These are phyloP conservation scores for Tinea pellionella DNA, from an alignment of 2,888 invertebrate species.

Conservation along the genomic window DNA sequence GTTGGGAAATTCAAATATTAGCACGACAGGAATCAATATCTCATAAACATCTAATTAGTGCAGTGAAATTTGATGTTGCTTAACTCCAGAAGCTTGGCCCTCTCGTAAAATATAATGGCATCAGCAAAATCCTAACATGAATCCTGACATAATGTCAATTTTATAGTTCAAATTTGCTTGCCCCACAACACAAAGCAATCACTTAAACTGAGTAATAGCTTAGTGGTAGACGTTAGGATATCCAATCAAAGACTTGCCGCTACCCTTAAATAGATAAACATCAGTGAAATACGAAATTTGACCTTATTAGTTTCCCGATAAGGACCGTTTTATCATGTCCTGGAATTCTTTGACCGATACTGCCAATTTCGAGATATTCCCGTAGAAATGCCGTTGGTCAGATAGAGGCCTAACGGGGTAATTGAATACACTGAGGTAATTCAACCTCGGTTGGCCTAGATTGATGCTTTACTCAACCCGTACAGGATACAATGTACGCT, in stretches of 20 bases:
- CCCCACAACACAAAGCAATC: slow-evolving; percentile 42
- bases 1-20: not conserved
- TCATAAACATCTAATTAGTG: not conserved
- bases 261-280: not conserved
- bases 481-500: not conserved
- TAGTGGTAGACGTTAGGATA: slow-evolving; percentile 36
- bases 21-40: not conserved
- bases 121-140: not conserved
- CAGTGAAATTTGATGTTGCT: slow-evolving; percentile 4
- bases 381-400: slow-evolving; percentile 12
- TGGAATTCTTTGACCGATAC: not conserved
- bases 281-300: not conserved
- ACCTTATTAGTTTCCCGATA: not conserved
- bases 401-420: slow-evolving; percentile 47
- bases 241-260: slow-evolving; percentile 45
- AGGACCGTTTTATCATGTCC: not conserved
- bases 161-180: not conserved
- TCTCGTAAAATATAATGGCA: not conserved
- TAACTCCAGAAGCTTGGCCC: not conserved
- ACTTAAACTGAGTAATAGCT: slow-evolving; percentile 62
- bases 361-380: slow-evolving; percentile 15
- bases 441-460: slow-evolving; percentile 34
- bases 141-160: not conserved
- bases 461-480: slow-evolving; percentile 15
- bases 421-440: slow-evolving; percentile 46